Percentiles rank a stretch among this genome's conserved stretches.
Evolutionary conservation across 2,113 vertebrate species (phyloP).

Genomic region (Steatornis caripensis): DNA sequence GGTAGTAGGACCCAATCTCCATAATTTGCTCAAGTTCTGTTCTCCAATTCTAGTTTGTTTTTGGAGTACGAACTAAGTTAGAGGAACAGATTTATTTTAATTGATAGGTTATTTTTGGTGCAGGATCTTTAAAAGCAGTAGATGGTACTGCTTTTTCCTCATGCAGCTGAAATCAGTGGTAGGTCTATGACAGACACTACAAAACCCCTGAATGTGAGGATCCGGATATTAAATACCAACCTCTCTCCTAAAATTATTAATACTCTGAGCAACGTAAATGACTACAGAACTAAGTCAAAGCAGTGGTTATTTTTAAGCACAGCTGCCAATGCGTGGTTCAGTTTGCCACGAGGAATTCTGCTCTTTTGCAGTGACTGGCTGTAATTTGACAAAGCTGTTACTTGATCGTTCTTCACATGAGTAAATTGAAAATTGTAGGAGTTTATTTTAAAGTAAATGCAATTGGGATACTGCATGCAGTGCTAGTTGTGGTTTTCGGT

Average conservation of each 20-base stretch:
- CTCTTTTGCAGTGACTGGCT: not conserved
- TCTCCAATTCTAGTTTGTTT: not conserved
- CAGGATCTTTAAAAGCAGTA: not conserved
- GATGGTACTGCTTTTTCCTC: not conserved
- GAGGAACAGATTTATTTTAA: not conserved
- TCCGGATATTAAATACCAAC: not conserved
- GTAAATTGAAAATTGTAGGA: not conserved
- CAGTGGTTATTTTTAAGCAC: not conserved
- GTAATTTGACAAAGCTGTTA: not conserved
- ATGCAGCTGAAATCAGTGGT: not conserved
- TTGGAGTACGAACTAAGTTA: not conserved
- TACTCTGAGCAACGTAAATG: not conserved
- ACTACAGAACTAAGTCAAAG: not conserved
- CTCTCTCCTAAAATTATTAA: not conserved
- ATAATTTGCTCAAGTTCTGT: not conserved
- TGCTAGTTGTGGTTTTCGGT: not conserved
- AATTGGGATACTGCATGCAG: not conserved
- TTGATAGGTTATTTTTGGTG: not conserved
- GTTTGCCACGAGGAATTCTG: not conserved
- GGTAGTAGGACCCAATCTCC: not conserved
- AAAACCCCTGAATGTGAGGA: not conserved
- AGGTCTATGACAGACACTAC: not conserved
- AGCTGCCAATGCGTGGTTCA: not conserved
- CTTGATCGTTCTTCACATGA: not conserved
- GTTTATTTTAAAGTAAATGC: not conserved